Evolutionary conservation across 92 coral and sea anemone genomes (phyloP).

Genomic region (Scolanthus callimorphus): DNA sequence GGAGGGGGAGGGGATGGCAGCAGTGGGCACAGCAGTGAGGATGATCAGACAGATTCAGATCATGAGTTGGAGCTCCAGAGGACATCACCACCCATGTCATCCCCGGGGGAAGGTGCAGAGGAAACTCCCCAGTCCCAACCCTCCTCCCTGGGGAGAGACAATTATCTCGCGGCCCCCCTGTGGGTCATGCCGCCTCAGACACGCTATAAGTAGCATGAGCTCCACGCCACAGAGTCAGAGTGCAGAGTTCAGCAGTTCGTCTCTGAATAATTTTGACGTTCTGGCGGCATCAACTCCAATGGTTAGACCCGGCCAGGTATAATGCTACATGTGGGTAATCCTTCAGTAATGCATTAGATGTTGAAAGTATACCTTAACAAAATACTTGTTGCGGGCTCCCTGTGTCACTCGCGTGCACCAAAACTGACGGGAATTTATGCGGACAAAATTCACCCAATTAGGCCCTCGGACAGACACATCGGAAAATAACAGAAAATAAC

Average conservation of each 20-base stretch:
- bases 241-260: constrained; percentile 30
- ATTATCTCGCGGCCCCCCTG: constrained; percentile 63
- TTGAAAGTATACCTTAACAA: no score
- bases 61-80: not conserved
- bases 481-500: no score
- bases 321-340: no score
- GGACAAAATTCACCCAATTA: no score
- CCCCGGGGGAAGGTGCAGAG: not conserved
- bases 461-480: no score
- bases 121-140: not conserved
- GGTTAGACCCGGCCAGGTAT: constrained; percentile 49
- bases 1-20: constrained; percentile 96
- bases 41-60: constrained; percentile 19
- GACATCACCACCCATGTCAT: not conserved
- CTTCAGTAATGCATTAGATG: no score
- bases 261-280: constrained; percentile 49
- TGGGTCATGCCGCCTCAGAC: constrained; percentile 72
- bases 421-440: no score
- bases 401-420: no score
- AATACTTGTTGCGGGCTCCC: no score
- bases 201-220: constrained; percentile 32
- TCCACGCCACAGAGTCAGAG: constrained; percentile 24
- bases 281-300: constrained; percentile 84
- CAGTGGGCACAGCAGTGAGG: constrained; percentile 82
- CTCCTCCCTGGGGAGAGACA: constrained; percentile 14